Base-by-base conservation (phyloP, 1,140 invertebrate species). In the Phthorimaea operculella region DNA sequence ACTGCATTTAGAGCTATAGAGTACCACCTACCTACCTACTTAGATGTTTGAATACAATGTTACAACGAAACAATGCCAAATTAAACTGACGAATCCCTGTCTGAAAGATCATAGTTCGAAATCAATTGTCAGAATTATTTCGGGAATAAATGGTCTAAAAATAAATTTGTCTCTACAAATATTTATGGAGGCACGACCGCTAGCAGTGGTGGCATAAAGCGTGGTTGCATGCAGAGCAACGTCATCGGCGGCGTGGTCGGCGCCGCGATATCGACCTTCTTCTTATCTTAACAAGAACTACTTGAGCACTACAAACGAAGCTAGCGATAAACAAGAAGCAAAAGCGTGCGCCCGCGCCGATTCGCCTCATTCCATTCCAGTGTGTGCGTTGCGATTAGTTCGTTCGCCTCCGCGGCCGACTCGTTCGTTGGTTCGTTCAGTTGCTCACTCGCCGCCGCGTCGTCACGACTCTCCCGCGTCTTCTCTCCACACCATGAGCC, bases 311-410 rank as follows among this genome's bases (percentile, higher is more conserved):
- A 5, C 52, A 14, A 39, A 39, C 52, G 10, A 15, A 18, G 36
- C 21, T n/a, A 15, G 50, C 75, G 81, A 84, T 84, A 84, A 84
- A 79, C 76, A 71, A 68, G 62, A 63, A 79, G 75, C 78, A 83
- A 81, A 82, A 82, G 75, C 74, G 75, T 82, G 81, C 81, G 81
- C 81, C 67, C 72, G 77, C 81, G 81, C 72, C 72, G 79, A 67
- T 77, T 76, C 70, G 69, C 73, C 66, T 84, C 81, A 82, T 82
- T 81, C 77, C 75, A 72, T 79, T 68, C 68, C 66, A 63, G 70
- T 78, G 64, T 60, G 59, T 63, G 68, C 65, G 64, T 68, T 70
- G 73, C 68, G 70, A 69, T 75, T 67, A 79, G 72, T 81, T 82
- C 80, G 72, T 79, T 80, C 76, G 39, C 18, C 36, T 17, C 33